Conservation (phyloP, 2,113 vertebrate genomes). For the Corythaeola cristata region DNA sequence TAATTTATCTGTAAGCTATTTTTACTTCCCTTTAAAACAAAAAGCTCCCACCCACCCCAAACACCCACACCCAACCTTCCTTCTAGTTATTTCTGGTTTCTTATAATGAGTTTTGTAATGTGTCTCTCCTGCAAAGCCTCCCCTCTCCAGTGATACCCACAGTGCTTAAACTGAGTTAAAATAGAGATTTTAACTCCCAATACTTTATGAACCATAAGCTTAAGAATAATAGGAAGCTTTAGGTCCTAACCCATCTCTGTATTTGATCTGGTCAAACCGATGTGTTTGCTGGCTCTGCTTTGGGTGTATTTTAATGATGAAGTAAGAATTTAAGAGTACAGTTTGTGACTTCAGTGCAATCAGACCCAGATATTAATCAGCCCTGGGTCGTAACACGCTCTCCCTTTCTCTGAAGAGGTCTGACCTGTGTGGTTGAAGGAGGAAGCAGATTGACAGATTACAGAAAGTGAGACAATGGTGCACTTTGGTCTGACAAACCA, state of each 20-base stretch:
- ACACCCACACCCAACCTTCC: neutral
- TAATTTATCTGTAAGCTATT: constrained; percentile 44
- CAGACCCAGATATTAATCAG: neutral
- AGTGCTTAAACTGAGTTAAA: neutral
- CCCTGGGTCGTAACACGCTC: neutral
- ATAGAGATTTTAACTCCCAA: neutral
- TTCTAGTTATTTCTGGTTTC: constrained; percentile 23
- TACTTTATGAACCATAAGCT: neutral
- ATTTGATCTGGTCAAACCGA: neutral
- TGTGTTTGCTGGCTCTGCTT: neutral
- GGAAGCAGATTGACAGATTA: neutral
- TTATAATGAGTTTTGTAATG: neutral
- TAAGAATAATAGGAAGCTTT: neutral
- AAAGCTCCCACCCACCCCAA: neutral
- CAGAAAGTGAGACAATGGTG: neutral
- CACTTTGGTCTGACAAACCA: neutral
- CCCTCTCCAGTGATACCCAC: neutral
- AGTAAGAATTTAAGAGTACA: neutral
- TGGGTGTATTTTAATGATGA: neutral
- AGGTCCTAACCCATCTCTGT: neutral
- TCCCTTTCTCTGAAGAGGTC: neutral
- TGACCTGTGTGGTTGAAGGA: neutral
- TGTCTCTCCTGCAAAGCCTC: neutral
- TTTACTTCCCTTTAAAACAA: constrained; percentile 47
- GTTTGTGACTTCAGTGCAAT: neutral